A percentile compares a stretch with the other conserved stretches of the same genome.
Conservation (phyloP, 2,113 vertebrate genomes). For the Anhinga anhinga region DNA sequence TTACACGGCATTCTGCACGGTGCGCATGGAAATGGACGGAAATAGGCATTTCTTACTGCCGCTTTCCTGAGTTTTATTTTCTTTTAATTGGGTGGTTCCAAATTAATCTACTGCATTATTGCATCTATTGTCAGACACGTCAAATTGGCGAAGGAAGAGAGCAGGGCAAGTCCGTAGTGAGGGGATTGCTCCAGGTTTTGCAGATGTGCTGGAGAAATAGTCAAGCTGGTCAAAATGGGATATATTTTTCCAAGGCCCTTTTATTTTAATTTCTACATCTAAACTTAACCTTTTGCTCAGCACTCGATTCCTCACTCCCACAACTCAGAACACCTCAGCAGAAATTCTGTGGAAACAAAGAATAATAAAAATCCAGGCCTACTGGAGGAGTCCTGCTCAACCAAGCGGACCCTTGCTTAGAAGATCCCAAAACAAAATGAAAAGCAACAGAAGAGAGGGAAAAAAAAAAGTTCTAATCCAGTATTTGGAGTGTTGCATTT, state of each 20-base stretch:
- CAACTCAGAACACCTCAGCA: background rate
- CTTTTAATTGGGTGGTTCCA: background rate
- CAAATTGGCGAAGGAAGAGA: background rate
- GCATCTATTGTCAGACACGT: background rate
- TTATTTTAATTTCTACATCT: background rate
- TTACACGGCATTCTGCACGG: accelerated
- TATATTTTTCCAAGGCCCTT: background rate
- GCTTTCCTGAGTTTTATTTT: background rate
- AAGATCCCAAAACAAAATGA: background rate
- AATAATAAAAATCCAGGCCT: background rate
- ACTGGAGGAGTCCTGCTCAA: background rate
- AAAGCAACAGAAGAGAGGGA: background rate
- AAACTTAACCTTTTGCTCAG: background rate
- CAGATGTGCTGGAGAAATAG: background rate
- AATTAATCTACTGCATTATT: background rate
- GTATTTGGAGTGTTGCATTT: background rate
- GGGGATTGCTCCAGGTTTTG: background rate
- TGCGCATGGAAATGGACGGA: accelerated
- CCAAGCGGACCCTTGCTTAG: no score
- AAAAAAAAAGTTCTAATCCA: background rate
- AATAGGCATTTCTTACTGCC: background rate
- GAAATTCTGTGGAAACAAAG: background rate
- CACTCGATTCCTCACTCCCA: background rate
- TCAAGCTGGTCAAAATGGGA: background rate
- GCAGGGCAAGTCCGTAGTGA: background rate